Evolutionary conservation across 2,113 vertebrate genomes (phyloP), one percentile per base, ranked within the genome.

Genomic region (Neolamprologus caudopunctatus): DNA sequence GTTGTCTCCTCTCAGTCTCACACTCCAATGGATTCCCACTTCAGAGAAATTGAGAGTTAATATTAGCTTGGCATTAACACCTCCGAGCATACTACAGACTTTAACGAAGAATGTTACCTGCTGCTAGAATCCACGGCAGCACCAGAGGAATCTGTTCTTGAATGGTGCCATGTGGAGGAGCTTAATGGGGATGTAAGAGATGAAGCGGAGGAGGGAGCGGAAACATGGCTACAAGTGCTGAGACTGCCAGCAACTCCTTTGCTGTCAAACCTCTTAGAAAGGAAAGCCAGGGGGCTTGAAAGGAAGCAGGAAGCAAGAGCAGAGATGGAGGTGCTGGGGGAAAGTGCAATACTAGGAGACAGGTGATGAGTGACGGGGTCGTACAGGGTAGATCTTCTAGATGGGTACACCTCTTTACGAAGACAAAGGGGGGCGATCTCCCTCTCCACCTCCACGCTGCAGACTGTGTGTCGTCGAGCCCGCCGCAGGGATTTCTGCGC

Each of bases 331-430:
- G 86, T 80, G 89, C 92, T 87, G 42, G 93, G 94, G 90, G 89
- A 90, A 51, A 93, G 86, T 63, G 94, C 57, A 68, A 85, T 26
- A 16, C 21, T 63, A 2, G 88, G 87, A 55, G 88, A 82, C 11
- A 84, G 68, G 82, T 88, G 92, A 13, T 82, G 63, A 7, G 88
- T 11, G 12, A 83, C 8, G n/a, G 51, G 10, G 80, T 96, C 94
- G 13, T 91, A 89, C 5, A 85, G 54, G 53, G 91, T 53, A 6
- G 92, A 89, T 73, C 96, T 95, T 16, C 96, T 87, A 50, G 95
- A 93, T 4, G 98, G 98, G 90, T 97, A 97, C 89, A 98, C 97
- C 91, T 98, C 98, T 93, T 98, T 98, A 28, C 97, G 97, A 21
- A 98, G 96, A 88, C 98, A 98, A 87, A 97, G 6, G 3, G 97